Evolutionary conservation across 2,797 vertebrate genomes (phyloP).

Genomic region (Lemur catta): DNA sequence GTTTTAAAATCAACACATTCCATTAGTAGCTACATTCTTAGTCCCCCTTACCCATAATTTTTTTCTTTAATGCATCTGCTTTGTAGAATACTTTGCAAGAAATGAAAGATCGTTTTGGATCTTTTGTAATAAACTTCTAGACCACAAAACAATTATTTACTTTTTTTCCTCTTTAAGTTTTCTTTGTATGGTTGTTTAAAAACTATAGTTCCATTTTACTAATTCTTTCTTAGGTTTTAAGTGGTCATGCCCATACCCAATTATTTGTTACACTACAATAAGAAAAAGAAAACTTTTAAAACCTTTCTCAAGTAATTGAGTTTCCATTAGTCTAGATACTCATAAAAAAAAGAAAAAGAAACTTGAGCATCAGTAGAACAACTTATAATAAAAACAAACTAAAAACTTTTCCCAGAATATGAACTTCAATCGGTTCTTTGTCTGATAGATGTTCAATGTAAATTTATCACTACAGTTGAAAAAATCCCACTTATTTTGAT

Average conservation of each 20-base stretch:
- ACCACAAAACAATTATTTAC: slow-evolving; percentile 14
- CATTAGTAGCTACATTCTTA: slow-evolving; percentile 8
- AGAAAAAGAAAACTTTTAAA: not conserved
- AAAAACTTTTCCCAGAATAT: not conserved
- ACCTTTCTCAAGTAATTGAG: not conserved
- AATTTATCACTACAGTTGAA: not conserved
- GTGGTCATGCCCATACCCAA: not conserved
- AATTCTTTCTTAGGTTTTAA: not conserved
- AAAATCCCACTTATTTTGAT: not conserved
- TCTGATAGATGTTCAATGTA: not conserved
- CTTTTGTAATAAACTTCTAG: slow-evolving; percentile 9
- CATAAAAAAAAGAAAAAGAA: not conserved
- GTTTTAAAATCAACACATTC: not conserved
- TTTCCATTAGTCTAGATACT: not conserved
- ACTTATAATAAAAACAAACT: not conserved
- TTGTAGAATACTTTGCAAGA: slow-evolving; percentile 6
- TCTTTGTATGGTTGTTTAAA: slow-evolving; percentile 10
- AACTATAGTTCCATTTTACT: slow-evolving; percentile 33
- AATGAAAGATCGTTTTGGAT: slow-evolving; percentile 20
- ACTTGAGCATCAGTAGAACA: not conserved
- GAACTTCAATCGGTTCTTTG: not conserved
- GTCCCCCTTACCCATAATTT: not conserved
- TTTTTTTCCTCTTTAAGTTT: not conserved
- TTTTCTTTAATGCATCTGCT: slow-evolving; percentile 39
- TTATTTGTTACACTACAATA: not conserved